phyloP scores from a whole-genome alignment of 2,888 invertebrate species.

The Trichopria drosophilae region DNA sequence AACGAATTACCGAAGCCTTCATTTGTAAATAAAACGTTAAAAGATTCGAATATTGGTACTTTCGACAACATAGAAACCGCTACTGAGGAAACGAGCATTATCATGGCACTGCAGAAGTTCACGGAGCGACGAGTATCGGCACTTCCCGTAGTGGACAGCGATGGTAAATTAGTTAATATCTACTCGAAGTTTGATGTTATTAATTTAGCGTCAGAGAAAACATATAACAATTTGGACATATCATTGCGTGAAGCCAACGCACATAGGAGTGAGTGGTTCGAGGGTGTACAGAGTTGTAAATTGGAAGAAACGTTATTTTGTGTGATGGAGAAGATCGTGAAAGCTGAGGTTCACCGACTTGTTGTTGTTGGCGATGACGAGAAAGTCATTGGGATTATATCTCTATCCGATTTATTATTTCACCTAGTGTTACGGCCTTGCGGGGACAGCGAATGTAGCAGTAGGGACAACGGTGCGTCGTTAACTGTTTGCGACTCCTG shows the following conservation, averaged over 20 bases:
- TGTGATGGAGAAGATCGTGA: conserved; percentile 92
- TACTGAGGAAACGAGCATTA: conserved; percentile 88
- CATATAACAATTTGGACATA: conserved; percentile 95
- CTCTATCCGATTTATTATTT: conserved; percentile 88
- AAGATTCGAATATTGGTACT: conserved; percentile 85
- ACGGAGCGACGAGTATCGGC: conserved; percentile 94
- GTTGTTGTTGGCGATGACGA: conserved; percentile 91
- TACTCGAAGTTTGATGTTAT: conserved; percentile 99
- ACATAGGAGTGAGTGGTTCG: conserved; percentile 95
- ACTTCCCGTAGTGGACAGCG: conserved; percentile 84
- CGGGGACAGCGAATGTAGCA: no score
- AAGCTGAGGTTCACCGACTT: conserved; percentile 94
- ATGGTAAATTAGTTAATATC: conserved; percentile 91
- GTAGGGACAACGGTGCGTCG: no score
- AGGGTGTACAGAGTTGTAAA: conserved; percentile 93
- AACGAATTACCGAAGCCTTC: conserved; percentile 91
- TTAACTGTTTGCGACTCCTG: no score
- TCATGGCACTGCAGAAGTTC: conserved; percentile 92
- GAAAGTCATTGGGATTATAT: conserved; percentile 91
- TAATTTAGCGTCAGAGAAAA: conserved; percentile 96
- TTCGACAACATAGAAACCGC: conserved; percentile 90
- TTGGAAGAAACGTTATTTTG: conserved; percentile 85
- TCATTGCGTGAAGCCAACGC: conserved; percentile 90
- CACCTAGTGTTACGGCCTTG: conserved; percentile 85
- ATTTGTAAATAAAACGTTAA: conserved; percentile 80